These are phyloP conservation scores for Mythimna ferrago DNA, from an alignment of 2,888 invertebrate genomes.

Conservation along the genomic window DNA sequence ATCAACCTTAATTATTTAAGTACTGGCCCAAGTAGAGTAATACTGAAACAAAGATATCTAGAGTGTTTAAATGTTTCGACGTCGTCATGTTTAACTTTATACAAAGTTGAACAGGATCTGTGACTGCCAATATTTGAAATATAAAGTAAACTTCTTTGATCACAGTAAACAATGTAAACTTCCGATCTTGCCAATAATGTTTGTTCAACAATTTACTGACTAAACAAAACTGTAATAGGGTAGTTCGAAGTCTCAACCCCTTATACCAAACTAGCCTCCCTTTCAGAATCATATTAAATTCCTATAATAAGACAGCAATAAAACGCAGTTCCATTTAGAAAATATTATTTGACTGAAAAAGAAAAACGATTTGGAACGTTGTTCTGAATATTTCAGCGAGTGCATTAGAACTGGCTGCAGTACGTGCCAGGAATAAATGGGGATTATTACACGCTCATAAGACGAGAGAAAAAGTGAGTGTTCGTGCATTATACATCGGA, in stretches of 20 bases:
- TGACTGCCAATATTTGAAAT: background rate
- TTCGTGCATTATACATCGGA: constrained; percentile 15
- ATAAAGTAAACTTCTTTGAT: constrained; percentile 10
- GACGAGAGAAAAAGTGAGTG: constrained; percentile 25
- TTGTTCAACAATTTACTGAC: constrained; percentile 6
- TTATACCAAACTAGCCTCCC: background rate
- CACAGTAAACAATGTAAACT: constrained; percentile 3
- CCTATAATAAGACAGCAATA: background rate
- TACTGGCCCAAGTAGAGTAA: background rate
- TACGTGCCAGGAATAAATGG: constrained; percentile 52
- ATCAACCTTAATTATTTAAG: background rate
- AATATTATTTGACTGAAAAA: constrained; percentile 24
- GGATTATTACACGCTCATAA: constrained; percentile 34
- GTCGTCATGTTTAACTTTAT: background rate
- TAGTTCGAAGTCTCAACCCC: background rate
- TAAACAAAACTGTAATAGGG: constrained; percentile 10
- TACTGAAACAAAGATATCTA: background rate
- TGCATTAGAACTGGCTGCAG: constrained; percentile 43
- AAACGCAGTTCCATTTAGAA: constrained; percentile 13
- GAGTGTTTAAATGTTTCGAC: background rate
- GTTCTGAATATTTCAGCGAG: constrained; percentile 42
- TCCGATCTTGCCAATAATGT: background rate
- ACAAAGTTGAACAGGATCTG: background rate
- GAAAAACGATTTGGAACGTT: constrained; percentile 38
- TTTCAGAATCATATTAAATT: constrained; percentile 2